Evolutionary conservation across 2,888 invertebrate species (phyloP), one percentile per base, ranked within the genome.

Genomic region (Ophion ventricosus): DNA sequence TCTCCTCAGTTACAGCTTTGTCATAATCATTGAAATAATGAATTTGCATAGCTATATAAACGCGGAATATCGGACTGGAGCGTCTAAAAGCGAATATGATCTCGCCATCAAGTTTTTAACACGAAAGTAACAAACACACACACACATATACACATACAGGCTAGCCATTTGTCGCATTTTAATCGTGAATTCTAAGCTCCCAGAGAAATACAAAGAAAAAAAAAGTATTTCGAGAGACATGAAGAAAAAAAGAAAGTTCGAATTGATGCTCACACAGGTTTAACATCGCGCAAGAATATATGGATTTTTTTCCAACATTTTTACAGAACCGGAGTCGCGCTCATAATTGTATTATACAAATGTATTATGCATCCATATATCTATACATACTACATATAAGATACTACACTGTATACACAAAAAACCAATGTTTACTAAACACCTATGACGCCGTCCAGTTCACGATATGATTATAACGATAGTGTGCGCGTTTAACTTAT

Each of bases 1-100:
- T 80, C 54, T 69, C 64, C 59, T 64, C 56, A 59, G 20, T 20
- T 40, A 78, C 77, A 63, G 80, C 78, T 75, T 84, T 80, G 59
- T 80, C 49, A 82, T 78, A 86, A 87, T 78, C 78, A 81, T 87
- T 86, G 74, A 73, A 87, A 66, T 74, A 81, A 78, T 26, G 49
- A 49, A 69, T 79, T 73, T 74, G 76, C 43, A 79, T 56, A n/a
- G 79, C 72, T 85, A 23, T 67, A 23, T 54, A 81, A 56, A 81
- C 29, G 76, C 25, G 66, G 7, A 61, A 80, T 78, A 70, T n/a
- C 56, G 80, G 76, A 83, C 81, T 86, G 66, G 63, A 80, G 35
- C 77, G 72, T 86, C 80, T 76, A 69, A 66, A 61, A 63, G 29
- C 43, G 59, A 76, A 67, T 78, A 57, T 49, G 54, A 78, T 76